Evolutionary conservation across 2,888 invertebrate genomes (phyloP), one percentile per base, ranked within the genome.

Genomic region (Drosophila merina): DNA sequence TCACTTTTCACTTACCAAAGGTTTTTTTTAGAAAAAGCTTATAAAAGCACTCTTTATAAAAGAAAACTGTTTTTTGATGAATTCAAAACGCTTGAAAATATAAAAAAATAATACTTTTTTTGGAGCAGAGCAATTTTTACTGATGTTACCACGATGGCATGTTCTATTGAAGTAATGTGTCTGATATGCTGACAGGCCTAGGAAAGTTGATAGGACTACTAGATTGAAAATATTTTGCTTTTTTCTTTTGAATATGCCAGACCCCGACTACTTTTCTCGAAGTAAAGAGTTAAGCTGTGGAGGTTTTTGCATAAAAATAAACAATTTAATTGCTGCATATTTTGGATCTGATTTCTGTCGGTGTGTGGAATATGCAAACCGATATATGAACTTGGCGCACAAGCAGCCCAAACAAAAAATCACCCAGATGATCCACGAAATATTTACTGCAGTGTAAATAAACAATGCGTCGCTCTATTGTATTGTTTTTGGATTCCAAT

Each of bases 401-500:
- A 47, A n/a, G n/a, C 45, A 10, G 25, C 36, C 25, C 20, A 14
- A 28, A 28, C 31, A 54, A 9, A 36, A 36, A 36, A 36, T 36
- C 30, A 36, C n/a, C 31, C 9, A 30, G 4, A 30, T 25, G 42
- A 67, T 48, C 57, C 57, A 50, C 26, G 62, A 74, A 74, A 67
- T 77, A 77, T 79, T 77, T 74, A 77, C 74, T 79, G 77, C 68
- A 76, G 63, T 74, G 77, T 79, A 79, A 79, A 79, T 83, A 79
- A 77, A 79, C 77, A 77, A 72, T 56, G 48, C 51, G 48, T 50
- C 49, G 54, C 59, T 47, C 56, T 54, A 40, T 44, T 30, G 50
- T 40, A 52, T 72, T 66, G 55, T 67, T 74, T 51, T 72, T 58
- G 59, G 38, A 55, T 79, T 44, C 10, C 25, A 10, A 25, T 25